Conservation (phyloP, 2,113 vertebrate species). For the Leptobrachium leishanense region DNA sequence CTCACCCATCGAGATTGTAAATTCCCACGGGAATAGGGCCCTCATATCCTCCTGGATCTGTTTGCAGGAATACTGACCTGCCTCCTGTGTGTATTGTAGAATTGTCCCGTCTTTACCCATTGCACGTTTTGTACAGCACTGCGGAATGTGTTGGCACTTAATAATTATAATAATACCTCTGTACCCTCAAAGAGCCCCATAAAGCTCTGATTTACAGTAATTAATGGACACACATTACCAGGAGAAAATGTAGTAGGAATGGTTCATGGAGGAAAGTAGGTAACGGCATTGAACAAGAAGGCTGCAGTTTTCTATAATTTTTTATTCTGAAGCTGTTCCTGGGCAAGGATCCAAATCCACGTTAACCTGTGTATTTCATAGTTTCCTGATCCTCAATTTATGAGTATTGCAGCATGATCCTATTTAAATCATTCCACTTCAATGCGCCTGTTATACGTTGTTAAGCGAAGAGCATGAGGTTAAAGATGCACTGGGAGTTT, state of each 20-base stretch:
- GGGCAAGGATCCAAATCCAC: conserved; percentile 32
- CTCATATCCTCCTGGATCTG: too few relatives aligned
- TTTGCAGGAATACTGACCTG: too few relatives aligned
- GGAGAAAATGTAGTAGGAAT: conserved; percentile 36
- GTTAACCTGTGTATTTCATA: conserved; percentile 37
- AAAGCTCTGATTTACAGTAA: conserved; percentile 40
- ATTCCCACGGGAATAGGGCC: too few relatives aligned
- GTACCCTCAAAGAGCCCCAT: background rate
- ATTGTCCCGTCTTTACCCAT: too few relatives aligned
- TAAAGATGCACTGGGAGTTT: background rate
- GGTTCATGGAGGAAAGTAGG: conserved; percentile 38
- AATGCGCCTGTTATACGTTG: conserved; percentile 17
- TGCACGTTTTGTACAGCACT: too few relatives aligned
- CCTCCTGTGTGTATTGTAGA: too few relatives aligned
- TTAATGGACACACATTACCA: conserved; percentile 40
- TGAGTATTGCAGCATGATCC: conserved; percentile 13
- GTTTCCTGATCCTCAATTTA: conserved; percentile 25
- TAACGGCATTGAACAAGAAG: conserved; percentile 25
- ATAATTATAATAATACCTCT: background rate
- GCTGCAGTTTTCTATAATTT: conserved; percentile 28
- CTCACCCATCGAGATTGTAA: too few relatives aligned
- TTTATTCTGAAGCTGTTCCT: conserved; percentile 30
- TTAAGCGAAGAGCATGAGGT: background rate
- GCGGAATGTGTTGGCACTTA: too few relatives aligned
- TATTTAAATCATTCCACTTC: conserved; percentile 27